Evolutionary conservation across 2,797 vertebrate genomes (phyloP).

Genomic region (Octomys mimax): DNA sequence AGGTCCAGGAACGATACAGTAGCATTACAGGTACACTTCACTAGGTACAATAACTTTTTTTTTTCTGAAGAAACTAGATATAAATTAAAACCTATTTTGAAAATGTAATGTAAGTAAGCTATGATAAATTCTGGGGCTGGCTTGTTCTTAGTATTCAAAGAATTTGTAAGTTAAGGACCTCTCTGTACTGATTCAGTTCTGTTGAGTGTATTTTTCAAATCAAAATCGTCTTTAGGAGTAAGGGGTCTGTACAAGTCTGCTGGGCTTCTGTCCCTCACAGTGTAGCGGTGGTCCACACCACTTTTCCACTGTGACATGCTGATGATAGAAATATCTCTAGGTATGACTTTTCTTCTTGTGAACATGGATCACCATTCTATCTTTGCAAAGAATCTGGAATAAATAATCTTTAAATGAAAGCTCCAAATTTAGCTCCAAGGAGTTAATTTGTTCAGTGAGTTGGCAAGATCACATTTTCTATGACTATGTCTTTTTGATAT

Average conservation of each 20-base stretch:
- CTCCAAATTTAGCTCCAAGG: background rate
- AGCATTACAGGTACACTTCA: background rate
- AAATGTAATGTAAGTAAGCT: background rate
- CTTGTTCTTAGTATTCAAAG: slow-evolving; percentile 52
- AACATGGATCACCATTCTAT: background rate
- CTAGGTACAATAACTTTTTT: background rate
- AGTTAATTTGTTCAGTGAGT: slow-evolving; percentile 29
- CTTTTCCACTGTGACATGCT: background rate
- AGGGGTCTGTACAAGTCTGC: slow-evolving; percentile 10
- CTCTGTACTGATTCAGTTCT: background rate
- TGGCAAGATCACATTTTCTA: slow-evolving; percentile 61
- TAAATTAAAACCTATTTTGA: background rate
- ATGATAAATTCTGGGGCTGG: background rate
- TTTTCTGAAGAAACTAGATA: background rate
- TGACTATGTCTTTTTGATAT: slow-evolving; percentile 37
- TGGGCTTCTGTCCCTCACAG: slow-evolving; percentile 52
- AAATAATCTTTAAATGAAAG: background rate
- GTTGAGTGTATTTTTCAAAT: slow-evolving; percentile 21
- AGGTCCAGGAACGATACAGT: too few relatives aligned
- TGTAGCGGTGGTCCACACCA: slow-evolving; percentile 47
- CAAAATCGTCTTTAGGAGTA: slow-evolving; percentile 19
- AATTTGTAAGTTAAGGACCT: background rate
- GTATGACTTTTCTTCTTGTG: slow-evolving; percentile 27
- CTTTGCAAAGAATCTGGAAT: slow-evolving; percentile 15
- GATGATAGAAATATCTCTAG: slow-evolving; percentile 48